Evolutionary conservation across 1,140 invertebrate species (phyloP).

Genomic region (Pseudomyrmex concolor): DNA sequence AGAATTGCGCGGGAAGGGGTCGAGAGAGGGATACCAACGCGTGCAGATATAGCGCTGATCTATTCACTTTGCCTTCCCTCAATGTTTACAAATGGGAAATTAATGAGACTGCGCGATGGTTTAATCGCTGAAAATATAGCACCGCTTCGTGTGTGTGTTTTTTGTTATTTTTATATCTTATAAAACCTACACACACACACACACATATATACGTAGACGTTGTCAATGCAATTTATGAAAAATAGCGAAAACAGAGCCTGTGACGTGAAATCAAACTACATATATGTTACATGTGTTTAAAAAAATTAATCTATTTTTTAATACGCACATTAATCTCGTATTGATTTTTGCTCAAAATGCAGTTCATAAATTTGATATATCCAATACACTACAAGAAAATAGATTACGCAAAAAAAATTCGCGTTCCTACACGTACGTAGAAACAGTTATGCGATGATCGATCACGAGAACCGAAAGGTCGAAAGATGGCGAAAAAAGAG

Average conservation of each 20-base stretch:
- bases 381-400: too few relatives aligned
- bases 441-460: slow-evolving; percentile 32
- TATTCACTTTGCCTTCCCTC: slow-evolving; percentile 40
- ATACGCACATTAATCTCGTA: too few relatives aligned
- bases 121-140: slow-evolving; percentile 9
- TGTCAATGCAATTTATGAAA: too few relatives aligned
- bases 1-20: slow-evolving; percentile 14
- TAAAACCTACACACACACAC: too few relatives aligned
- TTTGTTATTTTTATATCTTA: too few relatives aligned
- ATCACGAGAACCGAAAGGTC: slow-evolving; percentile 32
- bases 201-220: neutral
- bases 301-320: too few relatives aligned
- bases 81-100: neutral
- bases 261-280: too few relatives aligned
- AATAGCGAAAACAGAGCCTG: too few relatives aligned
- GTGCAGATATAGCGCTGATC: slow-evolving; percentile 20
- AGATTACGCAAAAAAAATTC: too few relatives aligned
- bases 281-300: too few relatives aligned
- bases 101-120: slow-evolving; percentile 44
- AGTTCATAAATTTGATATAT: too few relatives aligned
- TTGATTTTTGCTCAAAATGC: too few relatives aligned
- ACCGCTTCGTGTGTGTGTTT: neutral
- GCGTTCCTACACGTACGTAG: neutral
- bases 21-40: slow-evolving; percentile 14
- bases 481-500: slow-evolving; percentile 27